phyloP scores from a whole-genome alignment of 2,888 invertebrate species.

The Caenorhabditis japonica region DNA sequence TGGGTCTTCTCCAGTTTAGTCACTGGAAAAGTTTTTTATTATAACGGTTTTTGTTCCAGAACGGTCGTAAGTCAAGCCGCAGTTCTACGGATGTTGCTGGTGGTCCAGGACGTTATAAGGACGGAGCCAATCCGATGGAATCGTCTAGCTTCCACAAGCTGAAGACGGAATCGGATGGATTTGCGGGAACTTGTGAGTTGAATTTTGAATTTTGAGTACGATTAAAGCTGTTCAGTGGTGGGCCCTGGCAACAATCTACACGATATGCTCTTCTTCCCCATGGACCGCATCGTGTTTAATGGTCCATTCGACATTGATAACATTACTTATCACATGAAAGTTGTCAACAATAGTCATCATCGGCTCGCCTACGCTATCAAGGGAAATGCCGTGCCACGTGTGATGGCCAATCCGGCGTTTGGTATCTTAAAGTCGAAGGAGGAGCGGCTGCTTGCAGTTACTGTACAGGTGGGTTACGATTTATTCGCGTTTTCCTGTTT shows the following conservation, averaged over 20 bases:
- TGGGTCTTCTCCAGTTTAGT: no score
- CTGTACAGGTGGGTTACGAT: background rate
- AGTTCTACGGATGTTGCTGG: constrained; percentile 22
- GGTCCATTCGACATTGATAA: constrained; percentile 28
- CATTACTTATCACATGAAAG: constrained; percentile 35
- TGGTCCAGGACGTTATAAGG: constrained; percentile 24
- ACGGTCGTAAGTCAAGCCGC: no score
- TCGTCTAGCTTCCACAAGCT: constrained; percentile 21
- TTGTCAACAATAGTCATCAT: constrained; percentile 19
- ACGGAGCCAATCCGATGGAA: constrained; percentile 27
- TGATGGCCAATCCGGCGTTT: constrained; percentile 22
- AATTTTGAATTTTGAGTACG: no score
- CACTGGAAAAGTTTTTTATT: no score
- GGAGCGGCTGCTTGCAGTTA: constrained; percentile 13
- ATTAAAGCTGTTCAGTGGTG: constrained; percentile 9
- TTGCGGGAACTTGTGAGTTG: background rate
- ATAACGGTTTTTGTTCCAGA: no score
- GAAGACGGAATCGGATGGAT: constrained; percentile 21
- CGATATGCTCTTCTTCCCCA: constrained; percentile 27
- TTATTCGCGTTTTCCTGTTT: background rate
- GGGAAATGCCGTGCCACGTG: constrained; percentile 28
- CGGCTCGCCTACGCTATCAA: constrained; percentile 26
- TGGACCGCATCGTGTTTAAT: constrained; percentile 15
- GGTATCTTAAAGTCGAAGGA: constrained; percentile 10
- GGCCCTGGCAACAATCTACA: constrained; percentile 17